Evolutionary conservation across 2,888 invertebrate species (phyloP), one percentile per base, ranked within the genome.

Genomic region (Girardia tigrina): DNA sequence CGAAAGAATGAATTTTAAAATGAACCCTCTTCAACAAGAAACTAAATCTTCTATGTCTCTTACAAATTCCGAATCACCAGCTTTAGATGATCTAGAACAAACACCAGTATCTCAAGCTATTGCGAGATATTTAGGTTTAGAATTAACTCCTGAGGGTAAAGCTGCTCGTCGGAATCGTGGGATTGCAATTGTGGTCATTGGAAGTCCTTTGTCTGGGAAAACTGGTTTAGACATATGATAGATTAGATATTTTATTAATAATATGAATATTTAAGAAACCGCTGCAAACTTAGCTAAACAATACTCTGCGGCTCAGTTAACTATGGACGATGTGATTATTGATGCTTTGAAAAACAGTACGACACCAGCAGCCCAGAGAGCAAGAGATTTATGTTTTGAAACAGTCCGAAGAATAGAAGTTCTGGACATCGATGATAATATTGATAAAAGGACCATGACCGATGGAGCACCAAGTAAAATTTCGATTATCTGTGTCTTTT

Each of bases 51-150:
- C 72, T 70, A 14, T 26, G 2, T 16, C 42, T 26, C 27, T 79
- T 12, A 81, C 80, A 71, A 81, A 80, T 77, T 78, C 79, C 6
- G 36, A 36, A 36, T 36, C 36, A 36, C 36, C 36, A 36, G 81
- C 81, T 29, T 82, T 84, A 0, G 83, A 83, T 26, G 83, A 84
- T 75, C 79, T 84, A 77, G 83, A 84, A 78, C 81, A 83, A 42
- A 84, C 83, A 4, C 84, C 84, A 1, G 83, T 83, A n/a, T 83
- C 83, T 29, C 81, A 81, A 28, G 82, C 84, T 71, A 83, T 84
- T 29, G 84, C 84, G 4, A 79, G 83, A 26, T 82, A 84, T 78
- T 81, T 84, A 23, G 83, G 83, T 28, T 83, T 84, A 76, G 84
- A 84, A 79, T 79, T 84, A 42, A 81, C 83, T 27, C 79, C 80